Evolutionary conservation across 1,140 invertebrate species (phyloP).

Genomic region (Aplysia californica): DNA sequence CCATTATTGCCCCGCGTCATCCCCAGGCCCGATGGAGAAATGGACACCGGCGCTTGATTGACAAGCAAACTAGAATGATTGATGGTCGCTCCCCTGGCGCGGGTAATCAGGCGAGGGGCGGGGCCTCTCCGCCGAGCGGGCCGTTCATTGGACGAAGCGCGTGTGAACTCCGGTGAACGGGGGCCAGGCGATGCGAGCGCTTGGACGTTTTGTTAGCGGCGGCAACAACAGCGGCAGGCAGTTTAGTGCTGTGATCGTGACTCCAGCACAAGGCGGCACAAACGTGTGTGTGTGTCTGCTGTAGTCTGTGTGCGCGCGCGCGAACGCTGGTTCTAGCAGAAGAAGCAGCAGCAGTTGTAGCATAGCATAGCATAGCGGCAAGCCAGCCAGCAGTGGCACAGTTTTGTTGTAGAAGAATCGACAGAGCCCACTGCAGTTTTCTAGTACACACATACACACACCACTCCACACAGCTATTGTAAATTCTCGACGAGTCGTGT

Average conservation of each 20-base stretch:
- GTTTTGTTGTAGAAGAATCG: too few relatives aligned
- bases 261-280: background rate
- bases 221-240: too few relatives aligned
- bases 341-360: too few relatives aligned
- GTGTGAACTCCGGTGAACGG: background rate
- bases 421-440: too few relatives aligned
- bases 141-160: conserved; percentile 2
- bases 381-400: too few relatives aligned
- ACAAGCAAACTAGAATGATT: conserved; percentile 33
- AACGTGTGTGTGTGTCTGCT: background rate
- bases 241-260: conserved; percentile 9
- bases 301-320: too few relatives aligned
- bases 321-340: too few relatives aligned
- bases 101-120: conserved; percentile 17
- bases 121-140: background rate
- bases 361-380: too few relatives aligned
- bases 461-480: too few relatives aligned
- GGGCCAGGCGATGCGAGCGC: background rate
- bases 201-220: conserved; percentile 15
- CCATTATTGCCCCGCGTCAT: conserved; percentile 22
- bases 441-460: too few relatives aligned
- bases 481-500: too few relatives aligned
- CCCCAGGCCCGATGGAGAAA: conserved; percentile 6
- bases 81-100: conserved; percentile 24
- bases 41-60: conserved; percentile 27